These are phyloP conservation scores for Volucella bombylans DNA, from an alignment of 2,888 invertebrate species.

Conservation along the genomic window DNA sequence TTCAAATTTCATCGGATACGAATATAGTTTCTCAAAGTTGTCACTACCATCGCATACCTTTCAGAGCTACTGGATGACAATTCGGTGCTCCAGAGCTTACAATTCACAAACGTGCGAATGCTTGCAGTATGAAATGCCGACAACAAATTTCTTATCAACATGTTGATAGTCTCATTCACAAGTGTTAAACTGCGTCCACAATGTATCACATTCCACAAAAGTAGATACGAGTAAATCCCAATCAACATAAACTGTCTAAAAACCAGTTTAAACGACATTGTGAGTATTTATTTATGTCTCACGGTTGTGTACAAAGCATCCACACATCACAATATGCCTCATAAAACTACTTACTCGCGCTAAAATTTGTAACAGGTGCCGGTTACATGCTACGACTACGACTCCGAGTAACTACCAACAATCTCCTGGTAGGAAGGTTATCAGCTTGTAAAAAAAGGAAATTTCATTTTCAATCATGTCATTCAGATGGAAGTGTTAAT, in stretches of 20 bases:
- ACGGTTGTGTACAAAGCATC: neutral
- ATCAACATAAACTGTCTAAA: neutral
- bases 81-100: too few relatives aligned
- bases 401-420: neutral
- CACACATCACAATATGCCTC: neutral
- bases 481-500: slow-evolving; percentile 57
- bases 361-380: slow-evolving; percentile 18
- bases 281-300: neutral
- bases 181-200: neutral
- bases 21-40: too few relatives aligned
- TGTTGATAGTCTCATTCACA: neutral
- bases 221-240: neutral
- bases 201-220: neutral
- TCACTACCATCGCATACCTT: too few relatives aligned
- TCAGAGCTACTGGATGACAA: too few relatives aligned
- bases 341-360: neutral
- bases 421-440: slow-evolving; percentile 49
- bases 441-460: slow-evolving; percentile 53
- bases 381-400: neutral
- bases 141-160: neutral
- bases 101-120: neutral
- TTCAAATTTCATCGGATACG: too few relatives aligned
- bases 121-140: neutral
- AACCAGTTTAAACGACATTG: neutral
- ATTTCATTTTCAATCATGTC: slow-evolving; percentile 42